Percentiles rank a stretch among this genome's conserved stretches.
These are phyloP conservation scores for Bothrops jararaca DNA, from an alignment of 2,113 vertebrate genomes.

Conservation along the genomic window DNA sequence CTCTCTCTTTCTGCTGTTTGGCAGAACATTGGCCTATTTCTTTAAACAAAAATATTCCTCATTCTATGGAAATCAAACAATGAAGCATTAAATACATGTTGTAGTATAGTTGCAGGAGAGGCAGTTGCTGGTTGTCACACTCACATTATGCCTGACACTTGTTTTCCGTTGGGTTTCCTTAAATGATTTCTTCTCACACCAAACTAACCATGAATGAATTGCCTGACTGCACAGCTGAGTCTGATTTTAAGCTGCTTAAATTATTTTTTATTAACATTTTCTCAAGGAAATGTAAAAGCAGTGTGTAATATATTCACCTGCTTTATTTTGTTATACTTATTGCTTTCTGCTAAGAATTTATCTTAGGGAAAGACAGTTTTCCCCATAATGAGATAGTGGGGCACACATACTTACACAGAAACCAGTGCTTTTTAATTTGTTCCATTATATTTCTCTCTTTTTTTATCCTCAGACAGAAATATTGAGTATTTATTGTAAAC, in stretches of 20 bases:
- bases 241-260: conserved; percentile 61
- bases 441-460: conserved; percentile 1
- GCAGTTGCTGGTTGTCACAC: conserved; percentile 21
- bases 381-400: conserved; percentile 8
- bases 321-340: conserved; percentile 20
- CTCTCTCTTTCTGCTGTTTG: background rate
- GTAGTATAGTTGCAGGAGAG: conserved; percentile 9
- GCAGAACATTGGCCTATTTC: conserved; percentile 34
- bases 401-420: background rate
- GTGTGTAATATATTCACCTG: conserved; percentile 58
- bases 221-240: conserved; percentile 55
- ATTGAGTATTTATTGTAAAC: background rate
- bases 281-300: conserved; percentile 53
- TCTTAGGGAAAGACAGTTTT: conserved; percentile 52
- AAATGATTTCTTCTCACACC: conserved; percentile 37
- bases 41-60: conserved; percentile 14
- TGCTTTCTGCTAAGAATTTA: conserved; percentile 32
- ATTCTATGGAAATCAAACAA: conserved; percentile 28
- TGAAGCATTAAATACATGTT: conserved; percentile 32
- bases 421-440: conserved; percentile 35
- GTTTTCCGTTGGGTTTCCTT: conserved; percentile 23
- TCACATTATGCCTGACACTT: conserved; percentile 32
- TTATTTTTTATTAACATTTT: conserved; percentile 54
- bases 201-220: conserved; percentile 51
- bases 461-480: conserved; percentile 2